Evolutionary conservation across 2,113 vertebrate species (phyloP), one percentile per base, ranked within the genome.

Genomic region (Chlorodrepanis virens): DNA sequence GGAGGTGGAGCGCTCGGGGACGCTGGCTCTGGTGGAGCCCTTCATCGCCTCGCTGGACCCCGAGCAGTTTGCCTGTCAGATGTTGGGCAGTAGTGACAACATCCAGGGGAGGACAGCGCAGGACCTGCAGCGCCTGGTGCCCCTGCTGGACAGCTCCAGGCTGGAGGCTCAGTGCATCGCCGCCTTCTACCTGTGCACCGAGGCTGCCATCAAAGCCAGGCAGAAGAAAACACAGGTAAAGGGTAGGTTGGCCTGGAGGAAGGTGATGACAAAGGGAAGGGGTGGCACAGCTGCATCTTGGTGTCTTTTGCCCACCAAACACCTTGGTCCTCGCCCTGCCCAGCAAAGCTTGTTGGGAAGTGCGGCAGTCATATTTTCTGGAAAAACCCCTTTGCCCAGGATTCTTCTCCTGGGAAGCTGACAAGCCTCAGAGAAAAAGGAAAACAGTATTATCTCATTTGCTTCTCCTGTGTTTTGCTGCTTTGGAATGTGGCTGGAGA

Each of bases 91-190:
- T 89, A 97, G 98, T 0, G 99, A 99, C 97, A 98, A 98, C 92
- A 98, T 98, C 93, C 99, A 99, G 96, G 99, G 99, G 2, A 96
- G 98, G 59, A 99, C 99, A 0, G 99, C 99, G 0, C 98, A 99
- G 0, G 99, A 99, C 95, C 98, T 99, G 90, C 99, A 99, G 98
- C 98, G 98, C 18, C 97, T 99, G 8, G 97, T 99, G 44, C 98
- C 98, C 1, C 93, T 99, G 94, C 98, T 99, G 90, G 99, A 99
- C 90, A 99, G 99, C 33, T 98, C 98, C 1, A 97, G 99, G 65
- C 85, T 98, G 92, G 99, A 99, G 86, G 99, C 99, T 1, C 99
- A 99, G 96, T 99, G 99, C 98, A 98, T 99, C 7, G 99, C 99
- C 3, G 98, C 98, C 77, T 99, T 99, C 98, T 99, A 99, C 95